Base-by-base conservation (phyloP, 35 echinoderm and acorn worm species). In the Acanthaster planci region DNA sequence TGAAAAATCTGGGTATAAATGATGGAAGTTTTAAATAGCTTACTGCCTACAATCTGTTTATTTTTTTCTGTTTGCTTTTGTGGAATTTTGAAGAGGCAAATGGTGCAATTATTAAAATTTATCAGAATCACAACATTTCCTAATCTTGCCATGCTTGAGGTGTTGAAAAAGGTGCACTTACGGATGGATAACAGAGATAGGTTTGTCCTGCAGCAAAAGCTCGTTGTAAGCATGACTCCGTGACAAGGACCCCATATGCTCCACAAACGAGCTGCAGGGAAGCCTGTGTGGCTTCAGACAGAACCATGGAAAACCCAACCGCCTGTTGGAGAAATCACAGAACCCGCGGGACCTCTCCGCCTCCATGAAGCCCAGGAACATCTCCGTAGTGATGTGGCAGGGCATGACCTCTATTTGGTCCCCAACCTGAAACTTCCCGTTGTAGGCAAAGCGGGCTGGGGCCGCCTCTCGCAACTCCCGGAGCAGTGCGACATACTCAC, bases 341-440 rank as follows among this genome's bases (percentile, higher is more conserved):
- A 83, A 83, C 14, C 19, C 38, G 5, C 56, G 32, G 22, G 81
- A 32, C 15, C 22, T 2, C 5, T 59, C 19, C 2, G 30, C 6
- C 26, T 83, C 81, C 53, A 58, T 10, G 38, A 30, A 38, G 14
- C 34, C 29, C 0, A 83, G 53, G 38, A 38, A 83, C 51, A 83
- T 83, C 37, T 83, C 81, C 19, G 27, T 83, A 1, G 81, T 58
- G 52, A 83, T 59, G 38, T 83, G 81, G 37, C 81, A 83, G 10
- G 81, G 81, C 23, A 38, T 21, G 17, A 37, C 12, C 2, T 58
- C 81, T 27, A 37, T 57, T 16, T 37, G 2, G 27, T 53, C 59
- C 16, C 52, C 81, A 57, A 58, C 7, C 23, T 37, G 8, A 23
- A 59, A 83, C 52, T 56, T 59, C 16, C 81, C 81, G 32, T 83